Evolutionary conservation across 2,888 invertebrate species (phyloP), one percentile per base, ranked within the genome.

Genomic region (Chrysodeixis includens): DNA sequence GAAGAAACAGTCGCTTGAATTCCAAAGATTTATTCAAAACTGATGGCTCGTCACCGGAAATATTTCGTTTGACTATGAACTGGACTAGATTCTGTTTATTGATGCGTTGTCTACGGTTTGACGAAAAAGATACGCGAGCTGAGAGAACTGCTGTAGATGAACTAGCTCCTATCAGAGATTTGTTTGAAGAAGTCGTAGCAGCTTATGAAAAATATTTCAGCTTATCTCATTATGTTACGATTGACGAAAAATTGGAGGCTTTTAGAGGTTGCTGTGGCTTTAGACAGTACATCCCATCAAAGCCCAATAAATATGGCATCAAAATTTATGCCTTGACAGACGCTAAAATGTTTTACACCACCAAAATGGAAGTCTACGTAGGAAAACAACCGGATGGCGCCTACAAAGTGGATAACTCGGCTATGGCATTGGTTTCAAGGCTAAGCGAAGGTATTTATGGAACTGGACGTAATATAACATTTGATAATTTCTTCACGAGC

Each of bases 271-370:
- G 35, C 12, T 35, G 55, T 14, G 20, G 18, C 18, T 55, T 55
- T 12, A 18, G 55, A 3, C 55, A 55, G 18, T 55, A 35, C 9
- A 30, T 30, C 20, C 8, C 55, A 52, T 71, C 70, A n/a, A 74
- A 79, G 51, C 71, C 77, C 7, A 62, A 59, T 7, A 79, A 69
- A 66, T 79, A 78, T 60, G 76, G 77, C 0, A 69, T 79, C 6
- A 76, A 81, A 74, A 74, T 76, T 20, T 68, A 69, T n/a, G 57
- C 74, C 0, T 22, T 76, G 53, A 56, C 52, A 30, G 80, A 78
- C 65, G 73, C 74, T 9, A 69, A 67, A 68, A 64, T 52, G 53
- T 76, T 70, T 68, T 71, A 74, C 58, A 66, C 66, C 12, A 26
- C 30, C 12, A 69, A 62, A 9, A 66, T 76, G 52, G 61, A 66